phyloP scores from a whole-genome alignment of 2,888 invertebrate species.

The Halocaridina rubra region DNA sequence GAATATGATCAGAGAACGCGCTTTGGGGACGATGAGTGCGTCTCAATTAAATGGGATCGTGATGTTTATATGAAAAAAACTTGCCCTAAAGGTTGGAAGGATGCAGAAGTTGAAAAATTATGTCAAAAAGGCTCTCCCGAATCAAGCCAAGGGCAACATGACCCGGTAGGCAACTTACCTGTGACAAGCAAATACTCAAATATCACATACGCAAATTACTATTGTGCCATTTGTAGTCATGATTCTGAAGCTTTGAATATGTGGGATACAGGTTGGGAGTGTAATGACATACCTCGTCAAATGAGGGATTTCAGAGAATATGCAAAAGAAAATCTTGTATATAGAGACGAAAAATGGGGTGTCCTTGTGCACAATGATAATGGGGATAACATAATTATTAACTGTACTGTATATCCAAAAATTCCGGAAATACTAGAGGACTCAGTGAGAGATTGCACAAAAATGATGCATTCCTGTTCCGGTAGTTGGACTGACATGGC shows the following conservation, averaged over 20 bases:
- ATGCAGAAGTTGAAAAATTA: slow-evolving; percentile 65
- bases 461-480: slow-evolving; percentile 68
- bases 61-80: slow-evolving; percentile 69
- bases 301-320: slow-evolving; percentile 5
- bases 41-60: slow-evolving; percentile 67
- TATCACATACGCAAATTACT: slow-evolving; percentile 68
- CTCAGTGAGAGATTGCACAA: slow-evolving; percentile 68
- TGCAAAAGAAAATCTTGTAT: slow-evolving; percentile 58
- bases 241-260: slow-evolving; percentile 65
- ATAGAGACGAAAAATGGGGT: slow-evolving; percentile 67
- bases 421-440: slow-evolving; percentile 67
- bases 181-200: slow-evolving; percentile 67
- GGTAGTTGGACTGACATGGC: slow-evolving; percentile 68
- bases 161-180: slow-evolving; percentile 68
- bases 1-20: slow-evolving; percentile 66
- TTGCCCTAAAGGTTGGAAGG: slow-evolving; percentile 69
- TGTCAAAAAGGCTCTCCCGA: slow-evolving; percentile 64
- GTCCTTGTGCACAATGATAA: slow-evolving; percentile 64
- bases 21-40: slow-evolving; percentile 66
- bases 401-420: slow-evolving; percentile 68
- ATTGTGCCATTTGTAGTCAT: slow-evolving; percentile 70
- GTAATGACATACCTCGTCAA: slow-evolving; percentile 66
- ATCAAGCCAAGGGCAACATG: slow-evolving; percentile 66
- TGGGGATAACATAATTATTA: slow-evolving; percentile 65
- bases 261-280: slow-evolving; percentile 69